Base-by-base conservation (phyloP, 2,888 invertebrate species). In the Agriopis marginaria region DNA sequence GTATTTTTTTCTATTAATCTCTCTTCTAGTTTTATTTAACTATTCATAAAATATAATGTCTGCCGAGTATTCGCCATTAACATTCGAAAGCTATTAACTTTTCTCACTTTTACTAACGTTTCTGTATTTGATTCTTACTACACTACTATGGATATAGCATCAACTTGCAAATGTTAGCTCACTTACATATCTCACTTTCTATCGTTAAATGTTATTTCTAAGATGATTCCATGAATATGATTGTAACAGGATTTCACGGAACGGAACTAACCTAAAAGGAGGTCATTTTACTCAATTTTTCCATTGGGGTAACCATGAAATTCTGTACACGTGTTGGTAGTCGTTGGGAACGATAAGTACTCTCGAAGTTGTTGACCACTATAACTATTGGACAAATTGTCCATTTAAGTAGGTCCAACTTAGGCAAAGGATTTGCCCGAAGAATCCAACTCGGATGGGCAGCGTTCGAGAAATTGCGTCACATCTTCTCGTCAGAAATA, bases 171-270 rank as follows among this genome's bases (percentile, higher is more conserved):
- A 50, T 56, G 56, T 50, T 45, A 45, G 62, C 55, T n/a, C 47
- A 47, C 9, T 39, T 62, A 32, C 32, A 32, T 32, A 50, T 61
- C 45, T 61, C 17, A 62, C 69, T 69, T 69, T 69, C 69, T 65
- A 69, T 65, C 69, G 69, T 65, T 56, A 69, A 65, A 62, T 51
- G 12, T 61, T 56, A 64, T 65, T n/a, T 61, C 23, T 50, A 17
- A 50, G 23, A 45, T 32, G 45, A 45, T 9, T 56, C 2, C 11
- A 47, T 11, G 47, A 47, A n/a, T 47, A 47, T 3, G 47, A 47
- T 47, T 12, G 47, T 12, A 47, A 9, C n/a, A 42, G 9, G 32
- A 5, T 5, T 32, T 32, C 32, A 32, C 32, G 32, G 32, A 32
- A 32, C 32, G 32, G 3, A 32, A 32, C 32, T 32, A 32, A 32